Percentiles rank a stretch among this genome's conserved stretches.
phyloP scores from a whole-genome alignment of 2,888 invertebrate genomes.

The Zygogramma bicolorata region DNA sequence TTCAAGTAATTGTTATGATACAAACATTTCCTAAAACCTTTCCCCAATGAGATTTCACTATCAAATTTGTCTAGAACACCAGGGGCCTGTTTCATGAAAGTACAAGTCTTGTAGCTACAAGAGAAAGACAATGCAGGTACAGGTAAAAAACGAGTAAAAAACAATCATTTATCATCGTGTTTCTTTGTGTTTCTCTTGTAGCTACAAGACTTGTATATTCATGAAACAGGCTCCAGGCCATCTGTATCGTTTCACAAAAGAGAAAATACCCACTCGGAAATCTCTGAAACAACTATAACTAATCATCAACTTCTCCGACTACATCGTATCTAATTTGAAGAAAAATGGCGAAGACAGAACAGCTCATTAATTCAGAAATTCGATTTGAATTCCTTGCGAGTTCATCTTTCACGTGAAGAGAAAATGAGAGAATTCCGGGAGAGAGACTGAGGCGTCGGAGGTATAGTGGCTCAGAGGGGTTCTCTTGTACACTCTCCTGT shows the following conservation, averaged over 20 bases:
- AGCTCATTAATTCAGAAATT: constrained; percentile 53
- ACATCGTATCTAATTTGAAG: constrained; percentile 39
- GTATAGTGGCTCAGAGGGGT: neutral
- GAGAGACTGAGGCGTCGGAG: constrained; percentile 7
- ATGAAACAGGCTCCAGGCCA: neutral
- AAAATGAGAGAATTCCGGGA: constrained; percentile 62
- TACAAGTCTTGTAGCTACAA: too few species aligned
- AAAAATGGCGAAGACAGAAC: constrained; percentile 48
- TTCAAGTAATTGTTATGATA: too few species aligned
- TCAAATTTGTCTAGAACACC: too few species aligned
- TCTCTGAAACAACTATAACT: constrained; percentile 13
- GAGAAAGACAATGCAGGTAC: too few species aligned
- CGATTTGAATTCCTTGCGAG: constrained; percentile 57
- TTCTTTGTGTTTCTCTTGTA: neutral
- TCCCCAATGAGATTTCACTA: too few species aligned
- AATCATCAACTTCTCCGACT: constrained; percentile 35
- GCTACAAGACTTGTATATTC: neutral
- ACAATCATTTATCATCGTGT: too few species aligned
- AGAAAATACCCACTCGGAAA: neutral
- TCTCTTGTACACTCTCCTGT: neutral
- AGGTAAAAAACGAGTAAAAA: too few species aligned
- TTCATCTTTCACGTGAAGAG: constrained; percentile 54
- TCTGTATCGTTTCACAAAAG: neutral
- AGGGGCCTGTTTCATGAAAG: too few species aligned
- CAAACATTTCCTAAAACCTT: too few species aligned